A percentile compares a stretch with the other conserved stretches of the same genome.
Evolutionary conservation across 2,797 vertebrate species (phyloP).

Genomic region (Phataginus tricuspis): DNA sequence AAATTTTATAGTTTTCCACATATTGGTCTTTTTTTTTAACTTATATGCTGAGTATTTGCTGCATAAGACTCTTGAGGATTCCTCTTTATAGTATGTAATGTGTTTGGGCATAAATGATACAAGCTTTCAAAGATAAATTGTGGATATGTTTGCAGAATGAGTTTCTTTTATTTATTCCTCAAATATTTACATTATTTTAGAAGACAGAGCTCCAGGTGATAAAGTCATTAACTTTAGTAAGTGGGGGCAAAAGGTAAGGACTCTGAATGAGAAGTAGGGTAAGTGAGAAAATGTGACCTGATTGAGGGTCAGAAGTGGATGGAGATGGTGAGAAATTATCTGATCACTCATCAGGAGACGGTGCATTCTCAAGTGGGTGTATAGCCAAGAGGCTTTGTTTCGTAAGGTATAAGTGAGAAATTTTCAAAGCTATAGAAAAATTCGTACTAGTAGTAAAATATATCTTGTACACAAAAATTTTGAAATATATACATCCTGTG

Average conservation of each 20-base stretch:
- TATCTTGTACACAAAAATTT: neutral
- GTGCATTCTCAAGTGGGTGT: neutral
- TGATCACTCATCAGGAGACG: neutral
- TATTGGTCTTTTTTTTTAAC: conserved; percentile 48
- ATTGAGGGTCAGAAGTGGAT: neutral
- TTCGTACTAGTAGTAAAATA: neutral
- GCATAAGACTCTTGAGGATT: neutral
- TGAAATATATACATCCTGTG: neutral
- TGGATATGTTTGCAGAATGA: neutral
- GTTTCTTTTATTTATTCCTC: neutral
- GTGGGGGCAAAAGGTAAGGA: neutral
- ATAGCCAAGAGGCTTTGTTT: neutral
- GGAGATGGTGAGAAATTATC: neutral
- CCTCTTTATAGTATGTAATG: neutral
- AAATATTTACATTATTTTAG: conserved; percentile 15
- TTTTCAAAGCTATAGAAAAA: neutral
- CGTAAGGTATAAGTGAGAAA: neutral
- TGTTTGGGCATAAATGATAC: neutral
- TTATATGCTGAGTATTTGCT: conserved; percentile 32
- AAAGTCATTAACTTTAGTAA: neutral
- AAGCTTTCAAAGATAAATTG: neutral
- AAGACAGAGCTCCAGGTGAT: neutral
- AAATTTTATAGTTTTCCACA: conserved; percentile 59
- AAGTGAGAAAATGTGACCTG: neutral
- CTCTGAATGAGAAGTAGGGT: neutral